Conservation (phyloP, 2,888 invertebrate species). For the Lumbricus terrestris region DNA sequence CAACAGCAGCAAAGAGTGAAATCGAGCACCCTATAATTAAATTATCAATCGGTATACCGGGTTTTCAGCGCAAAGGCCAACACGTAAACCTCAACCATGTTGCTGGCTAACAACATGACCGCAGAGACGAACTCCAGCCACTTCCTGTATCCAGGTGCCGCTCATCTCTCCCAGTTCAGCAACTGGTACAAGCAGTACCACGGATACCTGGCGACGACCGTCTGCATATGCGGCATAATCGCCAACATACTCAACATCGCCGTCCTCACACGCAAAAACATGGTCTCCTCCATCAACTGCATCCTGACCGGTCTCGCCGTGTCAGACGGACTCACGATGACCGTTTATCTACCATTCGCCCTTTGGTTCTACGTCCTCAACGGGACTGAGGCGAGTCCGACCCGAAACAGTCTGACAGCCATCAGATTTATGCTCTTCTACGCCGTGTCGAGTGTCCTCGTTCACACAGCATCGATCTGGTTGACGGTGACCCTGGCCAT, state of each 20-base stretch:
- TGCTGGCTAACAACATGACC: not conserved
- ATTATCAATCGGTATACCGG: no score
- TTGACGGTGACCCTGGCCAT: conserved; percentile 88
- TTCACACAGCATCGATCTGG: conserved; percentile 90
- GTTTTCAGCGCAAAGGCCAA: not conserved
- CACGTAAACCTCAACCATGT: not conserved
- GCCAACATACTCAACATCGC: conserved; percentile 87
- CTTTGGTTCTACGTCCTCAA: conserved; percentile 65
- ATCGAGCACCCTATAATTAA: no score
- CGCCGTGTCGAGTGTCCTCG: conserved; percentile 81
- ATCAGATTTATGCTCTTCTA: conserved; percentile 67
- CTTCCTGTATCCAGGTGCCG: conserved; percentile 27
- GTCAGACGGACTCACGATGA: conserved; percentile 84
- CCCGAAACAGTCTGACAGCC: conserved; percentile 42
- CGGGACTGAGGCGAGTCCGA: conserved; percentile 42
- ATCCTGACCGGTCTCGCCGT: conserved; percentile 79
- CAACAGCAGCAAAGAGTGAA: no score
- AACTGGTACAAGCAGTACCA: conserved; percentile 64
- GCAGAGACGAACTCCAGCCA: not conserved
- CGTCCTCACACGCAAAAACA: conserved; percentile 75
- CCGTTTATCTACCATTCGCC: conserved; percentile 85
- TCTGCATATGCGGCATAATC: conserved; percentile 83
- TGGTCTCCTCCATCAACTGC: conserved; percentile 79
- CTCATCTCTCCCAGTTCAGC: conserved; percentile 11
- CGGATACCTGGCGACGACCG: conserved; percentile 78